Conservation (phyloP, 2,888 invertebrate genomes). For the Ischnus inquisitorius region DNA sequence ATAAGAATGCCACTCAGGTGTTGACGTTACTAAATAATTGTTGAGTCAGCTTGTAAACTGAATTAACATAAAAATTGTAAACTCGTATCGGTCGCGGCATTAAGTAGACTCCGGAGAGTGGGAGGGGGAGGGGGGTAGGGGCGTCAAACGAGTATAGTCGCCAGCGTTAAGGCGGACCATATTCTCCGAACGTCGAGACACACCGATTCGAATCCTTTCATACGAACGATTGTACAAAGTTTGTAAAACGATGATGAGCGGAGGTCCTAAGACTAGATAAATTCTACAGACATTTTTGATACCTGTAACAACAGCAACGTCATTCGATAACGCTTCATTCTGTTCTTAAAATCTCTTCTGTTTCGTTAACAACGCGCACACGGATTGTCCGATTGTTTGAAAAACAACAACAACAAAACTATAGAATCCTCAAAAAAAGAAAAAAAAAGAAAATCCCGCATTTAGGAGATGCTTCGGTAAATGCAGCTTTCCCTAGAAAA, state of each 20-base stretch:
- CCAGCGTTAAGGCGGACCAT: constrained; percentile 8
- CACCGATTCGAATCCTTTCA: constrained; percentile 35
- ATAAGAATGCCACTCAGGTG: constrained; percentile 26
- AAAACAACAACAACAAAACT: constrained; percentile 12
- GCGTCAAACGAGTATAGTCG: constrained; percentile 20
- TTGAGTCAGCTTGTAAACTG: constrained; percentile 29
- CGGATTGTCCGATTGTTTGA: constrained; percentile 30
- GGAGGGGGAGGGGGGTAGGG: neutral
- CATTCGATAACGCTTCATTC: constrained; percentile 13
- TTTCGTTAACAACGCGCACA: constrained; percentile 45
- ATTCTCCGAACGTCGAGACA: constrained; percentile 13
- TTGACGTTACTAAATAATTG: constrained; percentile 27
- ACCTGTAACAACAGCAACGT: constrained; percentile 55
- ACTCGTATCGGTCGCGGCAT: constrained; percentile 29
- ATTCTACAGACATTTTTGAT: constrained; percentile 68
- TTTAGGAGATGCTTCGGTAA: constrained; percentile 54
- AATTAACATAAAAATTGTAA: constrained; percentile 49
- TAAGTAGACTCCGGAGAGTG: neutral
- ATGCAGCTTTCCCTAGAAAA: constrained; percentile 58
- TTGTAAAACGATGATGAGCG: constrained; percentile 61
- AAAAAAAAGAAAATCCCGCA: constrained; percentile 38
- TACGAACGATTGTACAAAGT: constrained; percentile 67
- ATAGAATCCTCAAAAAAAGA: constrained; percentile 32
- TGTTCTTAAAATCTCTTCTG: constrained; percentile 40
- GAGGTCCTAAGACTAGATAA: constrained; percentile 57